These are phyloP conservation scores for Lagodon rhomboides DNA, from an alignment of 2,797 vertebrate genomes.

Conservation along the genomic window DNA sequence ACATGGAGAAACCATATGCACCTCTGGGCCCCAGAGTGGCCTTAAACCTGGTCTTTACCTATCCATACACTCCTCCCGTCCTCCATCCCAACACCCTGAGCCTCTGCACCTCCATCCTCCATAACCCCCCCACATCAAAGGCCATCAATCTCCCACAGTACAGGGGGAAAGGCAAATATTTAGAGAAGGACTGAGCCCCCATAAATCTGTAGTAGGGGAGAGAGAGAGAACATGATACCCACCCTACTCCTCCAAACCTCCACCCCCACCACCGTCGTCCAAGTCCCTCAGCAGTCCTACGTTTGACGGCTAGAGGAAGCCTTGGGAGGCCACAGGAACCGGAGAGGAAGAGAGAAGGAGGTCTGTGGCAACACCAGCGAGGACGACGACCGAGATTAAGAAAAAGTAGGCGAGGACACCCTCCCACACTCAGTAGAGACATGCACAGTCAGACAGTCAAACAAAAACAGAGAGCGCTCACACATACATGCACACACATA, in stretches of 20 bases:
- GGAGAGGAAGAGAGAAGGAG: slow-evolving; percentile 76
- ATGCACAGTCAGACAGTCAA: slow-evolving; percentile 48
- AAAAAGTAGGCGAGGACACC: slow-evolving; percentile 37
- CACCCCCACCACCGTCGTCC: slow-evolving; percentile 66
- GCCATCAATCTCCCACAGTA: slow-evolving; percentile 88
- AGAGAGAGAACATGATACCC: slow-evolving; percentile 84
- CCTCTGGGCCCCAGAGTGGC: slow-evolving; percentile 24
- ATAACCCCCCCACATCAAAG: slow-evolving; percentile 81
- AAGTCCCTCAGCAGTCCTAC: slow-evolving; percentile 79
- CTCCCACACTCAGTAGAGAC: slow-evolving; percentile 43
- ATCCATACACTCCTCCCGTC: slow-evolving; percentile 56
- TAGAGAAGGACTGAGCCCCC: slow-evolving; percentile 88
- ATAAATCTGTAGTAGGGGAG: slow-evolving; percentile 88
- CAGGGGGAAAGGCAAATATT: slow-evolving; percentile 90
- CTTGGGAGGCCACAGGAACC: slow-evolving; percentile 78
- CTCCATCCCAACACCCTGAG: slow-evolving; percentile 68
- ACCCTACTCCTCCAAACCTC: slow-evolving; percentile 64
- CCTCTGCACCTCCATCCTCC: slow-evolving; percentile 58
- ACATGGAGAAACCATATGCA: slow-evolving; percentile 4
- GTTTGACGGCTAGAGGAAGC: slow-evolving; percentile 81
- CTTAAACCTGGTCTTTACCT: slow-evolving; percentile 61
- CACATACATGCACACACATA: slow-evolving; percentile 36
- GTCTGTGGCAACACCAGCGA: slow-evolving; percentile 74
- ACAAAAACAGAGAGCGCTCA: slow-evolving; percentile 65
- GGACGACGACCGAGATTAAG: slow-evolving; percentile 62